Conservation (phyloP, 2,888 invertebrate species). For the Athalia circularis region DNA sequence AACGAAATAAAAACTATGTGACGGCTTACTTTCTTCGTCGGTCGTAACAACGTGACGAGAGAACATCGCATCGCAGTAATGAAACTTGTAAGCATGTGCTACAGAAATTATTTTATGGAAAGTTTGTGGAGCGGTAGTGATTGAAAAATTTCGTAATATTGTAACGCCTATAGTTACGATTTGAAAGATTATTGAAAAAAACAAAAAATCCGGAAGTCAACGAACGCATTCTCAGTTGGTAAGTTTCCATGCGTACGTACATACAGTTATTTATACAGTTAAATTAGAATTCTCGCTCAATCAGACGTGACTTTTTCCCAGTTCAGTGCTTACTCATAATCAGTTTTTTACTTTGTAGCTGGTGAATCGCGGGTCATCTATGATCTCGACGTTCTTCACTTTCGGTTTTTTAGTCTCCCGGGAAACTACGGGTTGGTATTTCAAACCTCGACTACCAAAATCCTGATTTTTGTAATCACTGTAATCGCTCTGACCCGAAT, state of each 20-base stretch:
- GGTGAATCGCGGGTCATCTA: conserved; percentile 65
- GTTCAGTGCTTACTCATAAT: neutral
- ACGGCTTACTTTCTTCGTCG: conserved; percentile 34
- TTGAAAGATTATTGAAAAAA: neutral
- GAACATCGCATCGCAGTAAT: neutral
- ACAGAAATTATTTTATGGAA: conserved; percentile 35
- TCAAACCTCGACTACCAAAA: neutral
- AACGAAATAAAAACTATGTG: neutral
- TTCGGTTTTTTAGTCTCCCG: conserved; percentile 57
- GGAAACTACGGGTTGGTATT: conserved; percentile 12
- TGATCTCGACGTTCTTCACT: conserved; percentile 68
- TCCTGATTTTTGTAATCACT: conserved; percentile 46
- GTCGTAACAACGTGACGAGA: conserved; percentile 34
- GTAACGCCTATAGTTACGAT: neutral
- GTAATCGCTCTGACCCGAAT: conserved; percentile 50
- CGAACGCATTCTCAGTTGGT: neutral
- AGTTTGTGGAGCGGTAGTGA: conserved; percentile 13
- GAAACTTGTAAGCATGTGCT: neutral
- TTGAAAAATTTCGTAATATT: neutral
- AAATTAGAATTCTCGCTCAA: neutral
- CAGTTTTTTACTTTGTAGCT: conserved; percentile 54
- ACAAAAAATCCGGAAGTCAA: conserved; percentile 1
- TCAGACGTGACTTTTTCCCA: conserved; percentile 10
- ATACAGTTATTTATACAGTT: neutral
- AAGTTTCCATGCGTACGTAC: too few relatives aligned